Evolutionary conservation across 2,888 invertebrate genomes (phyloP), one percentile per base, ranked within the genome.

Genomic region (Margaritifera margaritifera): DNA sequence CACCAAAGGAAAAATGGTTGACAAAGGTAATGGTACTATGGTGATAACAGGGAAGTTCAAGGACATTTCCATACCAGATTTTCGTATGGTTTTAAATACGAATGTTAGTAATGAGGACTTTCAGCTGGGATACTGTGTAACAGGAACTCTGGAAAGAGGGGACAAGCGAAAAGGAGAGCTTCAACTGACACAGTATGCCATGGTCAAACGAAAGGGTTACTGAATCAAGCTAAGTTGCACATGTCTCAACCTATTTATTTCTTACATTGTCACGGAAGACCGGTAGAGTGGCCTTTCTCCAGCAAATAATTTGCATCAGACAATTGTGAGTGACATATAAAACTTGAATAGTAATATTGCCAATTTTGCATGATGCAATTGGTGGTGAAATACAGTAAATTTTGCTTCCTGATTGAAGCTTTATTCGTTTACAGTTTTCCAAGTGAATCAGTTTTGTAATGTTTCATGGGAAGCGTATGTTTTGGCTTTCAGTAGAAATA

Each of bases 101-200:
- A 94, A 95, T 90, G 95, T 96, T 84, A 94, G 94, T 61, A 93
- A 94, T 85, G 94, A 95, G 64, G 95, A 96, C 91, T 95, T 95
- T 92, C 95, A 95, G 91, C 94, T 95, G 93, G 95, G 95, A 63
- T 96, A 95, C 92, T 94, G 94, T 87, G 94, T 96, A 93, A 95
- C 95, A 1, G 95, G 95, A 19, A 94, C 94, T 19, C 91, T 95
- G 86, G 95, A 95, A 89, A 92, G 95, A 24, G 95, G 95, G 80
- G 77, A 86, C 66, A 93, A 94, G 80, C 93, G 93, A 87, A 93
- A 93, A 81, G 94, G 94, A 90, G 92, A 92, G 87, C 94, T 95
- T 90, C 95, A 95, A 90, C 93, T 95, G 91, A 95, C 95, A 70
- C 95, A 96, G 90, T 95, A 95, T 88, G 95, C 95, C 63, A 95